Evolutionary conservation across 2,797 vertebrate species (phyloP).

Genomic region (Echeneis naucrates): DNA sequence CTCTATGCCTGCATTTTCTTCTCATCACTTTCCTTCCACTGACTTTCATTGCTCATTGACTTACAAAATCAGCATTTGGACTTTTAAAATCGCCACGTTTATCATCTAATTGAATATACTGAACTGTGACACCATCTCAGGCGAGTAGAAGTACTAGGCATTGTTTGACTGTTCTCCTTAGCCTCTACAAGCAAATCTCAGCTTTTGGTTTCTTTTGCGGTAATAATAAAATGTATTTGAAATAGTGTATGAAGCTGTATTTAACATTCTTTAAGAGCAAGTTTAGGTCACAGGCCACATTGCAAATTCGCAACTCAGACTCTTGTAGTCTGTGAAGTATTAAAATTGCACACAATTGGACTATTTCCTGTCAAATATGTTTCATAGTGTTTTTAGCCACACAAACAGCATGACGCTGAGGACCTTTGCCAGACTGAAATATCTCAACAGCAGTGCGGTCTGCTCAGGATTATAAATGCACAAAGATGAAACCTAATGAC

Average conservation of each 20-base stretch:
- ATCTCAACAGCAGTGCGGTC: background rate
- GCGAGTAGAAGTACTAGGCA: slow-evolving; percentile 3
- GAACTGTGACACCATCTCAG: slow-evolving; percentile 18
- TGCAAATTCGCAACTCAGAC: background rate
- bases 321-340: background rate
- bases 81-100: slow-evolving; percentile 31
- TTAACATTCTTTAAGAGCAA: background rate
- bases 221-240: background rate
- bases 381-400: background rate
- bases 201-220: slow-evolving; percentile 5
- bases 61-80: slow-evolving; percentile 12
- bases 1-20: slow-evolving; percentile 13
- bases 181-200: slow-evolving; percentile 13
- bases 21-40: slow-evolving; percentile 22
- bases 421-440: background rate
- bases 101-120: slow-evolving; percentile 25
- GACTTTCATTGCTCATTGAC: slow-evolving; percentile 45
- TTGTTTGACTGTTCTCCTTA: background rate
- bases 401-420: too few species aligned
- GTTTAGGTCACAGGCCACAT: background rate
- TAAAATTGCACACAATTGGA: background rate
- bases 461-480: background rate
- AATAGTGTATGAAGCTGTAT: slow-evolving; percentile 5
- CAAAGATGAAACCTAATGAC: too few species aligned
- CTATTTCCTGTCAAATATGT: background rate